Base-by-base conservation (phyloP, 2,888 invertebrate species). In the Scelioninae gen. 1 region DNA sequence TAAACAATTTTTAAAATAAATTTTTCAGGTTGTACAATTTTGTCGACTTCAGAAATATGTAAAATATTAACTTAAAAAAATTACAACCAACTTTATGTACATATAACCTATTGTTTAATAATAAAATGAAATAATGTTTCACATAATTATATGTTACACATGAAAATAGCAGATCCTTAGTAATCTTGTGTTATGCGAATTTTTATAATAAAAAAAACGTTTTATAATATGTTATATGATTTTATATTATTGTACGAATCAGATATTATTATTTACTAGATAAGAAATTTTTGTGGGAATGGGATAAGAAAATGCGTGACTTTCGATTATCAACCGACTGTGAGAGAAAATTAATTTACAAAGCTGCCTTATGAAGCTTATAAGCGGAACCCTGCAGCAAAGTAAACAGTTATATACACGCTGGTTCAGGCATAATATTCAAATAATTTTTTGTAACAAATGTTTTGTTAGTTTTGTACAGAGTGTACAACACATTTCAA, bases 351-450 rank as follows among this genome's bases (percentile, higher is more conserved):
- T 13, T 38, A 31, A 11, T 16, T 68, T 45, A 56, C 56, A 10
- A 45, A 32, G 68, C 68, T 68, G 68, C 55, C 68, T 38, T 45
- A 53, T 68, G 68, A 68, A 56, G 56, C 68, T 55, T 31, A 0
- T 5, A 4, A 55, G 68, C 56, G 68, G 68, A 68, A 68, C 45
- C 55, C 56, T 68, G 55, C 68, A 65, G 63, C 51, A 1, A 5
- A 47, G 63, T 51, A 49, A 49, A 65, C 40, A 5, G 43, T 32
- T 15, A 29, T 65, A 47, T 65, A 65, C 34, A 49, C 63, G 38
- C 53, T 53, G 38, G 66, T 66, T 66, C 53, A 66, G 40, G 40
- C 53, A 66, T 53, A 66, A 66, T 66, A 29, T 40, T 51, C 38
- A 66, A 66, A 53, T 66, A 53, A 29, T 38, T 29, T 53, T 66